Base-by-base conservation (phyloP, 2,113 vertebrate species). In the Apteryx mantelli region DNA sequence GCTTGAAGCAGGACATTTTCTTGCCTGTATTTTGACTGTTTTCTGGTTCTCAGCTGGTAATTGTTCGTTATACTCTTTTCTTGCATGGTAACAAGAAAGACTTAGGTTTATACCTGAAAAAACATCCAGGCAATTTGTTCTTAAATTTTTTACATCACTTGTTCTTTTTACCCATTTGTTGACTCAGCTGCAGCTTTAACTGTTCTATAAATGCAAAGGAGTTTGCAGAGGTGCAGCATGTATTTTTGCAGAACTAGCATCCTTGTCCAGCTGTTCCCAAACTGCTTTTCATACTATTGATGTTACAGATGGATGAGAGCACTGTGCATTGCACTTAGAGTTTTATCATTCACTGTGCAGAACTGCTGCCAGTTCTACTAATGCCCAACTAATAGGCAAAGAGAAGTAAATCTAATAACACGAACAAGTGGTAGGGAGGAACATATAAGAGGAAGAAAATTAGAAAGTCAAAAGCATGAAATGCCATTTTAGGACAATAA, bases 211-310 rank as follows among this genome's bases (percentile, higher is more conserved):
- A 70, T 48, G 44, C 22, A 48, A 82, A 79, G 20, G 42, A 60
- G 18, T 82, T 80, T 83, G 32, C 84, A 91, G 89, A 82, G 24
- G 15, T 76, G 48, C 50, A 50, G 56, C 34, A 36, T 26, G 11
- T 68, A 7, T 73, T 88, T 74, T 88, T 77, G n/a, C 38, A 18
- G 9, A 22, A 46, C 38, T 20, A 76, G 4, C 18, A 85, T 38
- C 28, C 25, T 89, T 76, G 40, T 32, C 53, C 24, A 65, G 24
- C 24, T 18, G 40, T 85, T 89, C 50, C 56, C 70, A 73, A 68
- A 60, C 30, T n/a, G 15, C 28, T 84, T 89, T 60, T 17, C 30
- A 7, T 55, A 4, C 22, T 2, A 3, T 11, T 0, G 0, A 3
- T 46, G n/a, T 79, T 73, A 65, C 61, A 93, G 81, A 70, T 32